Base-by-base conservation (phyloP, 2,113 vertebrate genomes). In the Mirza zaza region DNA sequence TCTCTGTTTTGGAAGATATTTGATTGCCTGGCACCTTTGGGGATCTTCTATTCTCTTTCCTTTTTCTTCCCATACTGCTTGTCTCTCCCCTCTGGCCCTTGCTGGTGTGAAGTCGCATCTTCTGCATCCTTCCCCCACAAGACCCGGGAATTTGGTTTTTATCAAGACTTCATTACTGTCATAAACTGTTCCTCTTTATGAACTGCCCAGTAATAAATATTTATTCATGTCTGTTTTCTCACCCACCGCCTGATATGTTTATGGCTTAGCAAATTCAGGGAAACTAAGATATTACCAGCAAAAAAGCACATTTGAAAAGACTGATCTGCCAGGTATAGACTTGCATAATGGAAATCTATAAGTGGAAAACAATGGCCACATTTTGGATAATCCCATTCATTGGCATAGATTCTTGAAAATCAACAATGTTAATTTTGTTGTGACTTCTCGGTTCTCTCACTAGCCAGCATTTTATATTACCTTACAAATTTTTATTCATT, bases 211-310 rank as follows among this genome's bases (percentile, higher is more conserved):
- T 48, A 55, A 45, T 17, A 61, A 20, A 8, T 29, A 57, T 90
- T 76, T 92, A 76, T 75, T 90, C 14, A 59, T 59, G 21, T 61
- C 5, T 95, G 0, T 70, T 91, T 91, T 95, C 52, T 86, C 20
- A 55, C 45, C 9, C 12, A 32, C 61, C 25, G 27, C 9, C 52
- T 90, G 27, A 52, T 90, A 57, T 92, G 61, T 7, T 80, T 73
- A 50, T 73, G 9, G 21, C 9, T 90, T 87, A 94, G 70, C 80
- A 96, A 83, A 89, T 97, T 75, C n/a, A 90, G 59, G 42, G 55
- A 81, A 20, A 83, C 4, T 13, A 89, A 42, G 42, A 52, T 84
- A 87, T 50, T 92, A 86, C 29, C 1, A 57, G 61, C 12, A 79
- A 81, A 34, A 18, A 79, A 75, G 13, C 11, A 36, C 10, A 34